These are phyloP conservation scores for Gymnocheta viridis DNA, from an alignment of 2,888 invertebrate genomes.

Conservation along the genomic window DNA sequence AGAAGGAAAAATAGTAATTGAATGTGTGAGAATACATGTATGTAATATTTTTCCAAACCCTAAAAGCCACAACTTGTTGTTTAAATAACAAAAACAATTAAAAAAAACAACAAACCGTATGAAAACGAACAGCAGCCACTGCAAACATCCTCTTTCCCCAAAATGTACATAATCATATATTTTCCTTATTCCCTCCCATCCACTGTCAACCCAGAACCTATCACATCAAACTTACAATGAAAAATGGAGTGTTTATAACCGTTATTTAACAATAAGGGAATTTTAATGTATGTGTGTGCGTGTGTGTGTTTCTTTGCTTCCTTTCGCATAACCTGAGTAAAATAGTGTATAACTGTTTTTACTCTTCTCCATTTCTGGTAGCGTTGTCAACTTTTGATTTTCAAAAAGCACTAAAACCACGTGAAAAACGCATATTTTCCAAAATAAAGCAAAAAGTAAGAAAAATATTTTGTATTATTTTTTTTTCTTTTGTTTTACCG, in stretches of 20 bases:
- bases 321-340: no score
- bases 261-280: slow-evolving; percentile 14
- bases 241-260: slow-evolving; percentile 3
- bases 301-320: slow-evolving; percentile 3
- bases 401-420: no score
- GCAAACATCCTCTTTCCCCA: neutral
- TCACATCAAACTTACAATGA: slow-evolving; percentile 12
- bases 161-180: neutral
- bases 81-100: slow-evolving; percentile 57
- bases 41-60: slow-evolving; percentile 38
- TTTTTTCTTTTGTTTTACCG: no score
- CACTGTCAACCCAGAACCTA: neutral
- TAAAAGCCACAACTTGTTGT: slow-evolving; percentile 64
- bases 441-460: no score
- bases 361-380: no score
- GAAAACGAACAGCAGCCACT: slow-evolving; percentile 26
- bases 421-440: no score
- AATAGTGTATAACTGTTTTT: no score
- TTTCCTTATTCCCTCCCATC: neutral
- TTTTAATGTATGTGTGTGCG: neutral
- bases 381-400: no score
- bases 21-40: slow-evolving; percentile 1
- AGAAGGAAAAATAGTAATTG: neutral
- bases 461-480: no score
- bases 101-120: slow-evolving; percentile 31